Evolutionary conservation across 1,140 invertebrate species (phyloP).

Genomic region (Procambarus virginalis): DNA sequence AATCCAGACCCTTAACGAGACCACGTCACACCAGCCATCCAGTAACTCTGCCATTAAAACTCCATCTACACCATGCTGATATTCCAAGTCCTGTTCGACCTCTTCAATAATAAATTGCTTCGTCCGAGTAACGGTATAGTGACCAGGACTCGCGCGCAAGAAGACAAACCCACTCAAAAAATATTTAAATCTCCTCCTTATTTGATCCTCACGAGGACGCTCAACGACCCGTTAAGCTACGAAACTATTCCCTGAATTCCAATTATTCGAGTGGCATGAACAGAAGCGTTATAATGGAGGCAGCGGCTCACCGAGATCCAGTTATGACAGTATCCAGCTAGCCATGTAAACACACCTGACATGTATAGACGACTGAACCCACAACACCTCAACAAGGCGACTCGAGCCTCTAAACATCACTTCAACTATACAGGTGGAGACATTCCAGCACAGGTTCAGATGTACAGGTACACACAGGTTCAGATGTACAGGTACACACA

Average conservation of each 20-base stretch:
- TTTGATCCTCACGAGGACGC: too few species aligned
- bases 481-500: too few species aligned
- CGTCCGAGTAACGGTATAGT: neutral
- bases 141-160: neutral
- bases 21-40: too few species aligned
- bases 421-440: too few species aligned
- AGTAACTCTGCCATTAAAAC: neutral
- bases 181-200: too few species aligned
- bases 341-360: slow-evolving; percentile 59
- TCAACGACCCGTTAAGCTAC: too few species aligned
- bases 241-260: neutral
- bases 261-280: neutral
- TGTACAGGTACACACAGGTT: too few species aligned
- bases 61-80: neutral
- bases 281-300: neutral
- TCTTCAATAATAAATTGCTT: neutral
- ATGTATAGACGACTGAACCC: slow-evolving; percentile 39
- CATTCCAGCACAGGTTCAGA: too few species aligned
- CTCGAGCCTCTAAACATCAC: neutral
- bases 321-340: slow-evolving; percentile 3
- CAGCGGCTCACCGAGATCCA: neutral
- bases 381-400: neutral
- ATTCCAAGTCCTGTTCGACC: too few species aligned
- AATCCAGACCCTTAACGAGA: too few species aligned
- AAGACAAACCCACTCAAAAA: neutral